Evolutionary conservation across 1,140 invertebrate species (phyloP).

Genomic region (Stegodyphus mimosarum): DNA sequence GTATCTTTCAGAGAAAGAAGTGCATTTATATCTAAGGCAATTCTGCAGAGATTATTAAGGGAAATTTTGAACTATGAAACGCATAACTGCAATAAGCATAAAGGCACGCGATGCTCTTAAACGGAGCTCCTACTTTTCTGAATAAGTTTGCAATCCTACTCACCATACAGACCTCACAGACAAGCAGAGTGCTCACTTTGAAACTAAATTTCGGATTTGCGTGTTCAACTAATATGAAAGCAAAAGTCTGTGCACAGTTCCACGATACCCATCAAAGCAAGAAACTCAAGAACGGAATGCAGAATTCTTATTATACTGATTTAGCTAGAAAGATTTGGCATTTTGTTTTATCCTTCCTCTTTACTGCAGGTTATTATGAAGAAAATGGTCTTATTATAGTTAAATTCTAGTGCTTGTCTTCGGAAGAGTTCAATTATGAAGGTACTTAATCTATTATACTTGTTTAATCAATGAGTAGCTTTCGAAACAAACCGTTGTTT

Average conservation of each 20-base stretch:
- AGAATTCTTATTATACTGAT: slow-evolving; percentile 35
- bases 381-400: no score
- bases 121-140: slow-evolving; percentile 6
- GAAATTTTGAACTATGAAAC: slow-evolving; percentile 27
- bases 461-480: no score
- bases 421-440: no score
- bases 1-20: no score
- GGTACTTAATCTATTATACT: no score
- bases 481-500: no score
- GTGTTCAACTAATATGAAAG: slow-evolving; percentile 46
- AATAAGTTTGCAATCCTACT: neutral
- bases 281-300: neutral
- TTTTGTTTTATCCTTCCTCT: neutral
- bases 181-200: neutral
- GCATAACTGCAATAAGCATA: slow-evolving; percentile 25
- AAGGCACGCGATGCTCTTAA: slow-evolving; percentile 24
- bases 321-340: slow-evolving; percentile 14
- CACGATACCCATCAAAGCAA: neutral
- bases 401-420: no score
- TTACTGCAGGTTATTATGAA: neutral
- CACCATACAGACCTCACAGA: slow-evolving; percentile 1
- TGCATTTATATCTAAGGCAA: neutral
- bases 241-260: slow-evolving; percentile 21
- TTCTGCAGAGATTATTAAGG: slow-evolving; percentile 29
- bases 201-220: slow-evolving; percentile 50